Base-by-base conservation (phyloP, 1,140 invertebrate species). In the Dreissena rostriformis region DNA sequence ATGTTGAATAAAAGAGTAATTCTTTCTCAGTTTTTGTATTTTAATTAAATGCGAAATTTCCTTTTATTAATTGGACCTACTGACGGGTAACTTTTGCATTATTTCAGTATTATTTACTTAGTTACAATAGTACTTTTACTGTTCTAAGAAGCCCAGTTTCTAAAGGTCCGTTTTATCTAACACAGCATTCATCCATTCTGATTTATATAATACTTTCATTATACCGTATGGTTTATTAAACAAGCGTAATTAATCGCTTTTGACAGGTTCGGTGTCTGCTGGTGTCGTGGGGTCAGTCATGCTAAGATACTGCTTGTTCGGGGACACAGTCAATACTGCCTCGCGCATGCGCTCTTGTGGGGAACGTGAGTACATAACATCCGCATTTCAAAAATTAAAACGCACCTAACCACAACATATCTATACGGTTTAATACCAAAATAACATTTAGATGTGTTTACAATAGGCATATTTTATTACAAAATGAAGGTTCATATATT, bases 261-360 rank as follows among this genome's bases (percentile, higher is more conserved):
- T 55, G 65, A 22, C 78, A 86, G 85, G 85, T 72, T 65, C 85
- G 0, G 80, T 71, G 63, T 82, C 90, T 57, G 89, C 90, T 22
- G 90, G 90, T n/a, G 86, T 91, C 52, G 90, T 91, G 12, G 90
- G 90, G 14, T 84, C 88, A 51, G 85, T 88, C 53, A 91, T 91
- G 89, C 86, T 90, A 10, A 68, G 86, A n/a, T 91, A 91, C 76
- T 90, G 89, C 73, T 61, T 91, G 19, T 91, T 91, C 80, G 89
- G 91, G 12, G 89, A 90, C 76, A 89, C 90, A 7, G 89, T 91
- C 17, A 90, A 90, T 67, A 91, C 88, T 4, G 90, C 90, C 0
- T 86, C 82, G 28, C 73, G 90, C 61, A 91, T 91, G 90, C 88
- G 90, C 71, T 89, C 88, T n/a, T 90, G 82, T 26, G 87, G 89